These are phyloP conservation scores for Sarcoramphus papa DNA, from an alignment of 2,797 vertebrate genomes.

Conservation along the genomic window DNA sequence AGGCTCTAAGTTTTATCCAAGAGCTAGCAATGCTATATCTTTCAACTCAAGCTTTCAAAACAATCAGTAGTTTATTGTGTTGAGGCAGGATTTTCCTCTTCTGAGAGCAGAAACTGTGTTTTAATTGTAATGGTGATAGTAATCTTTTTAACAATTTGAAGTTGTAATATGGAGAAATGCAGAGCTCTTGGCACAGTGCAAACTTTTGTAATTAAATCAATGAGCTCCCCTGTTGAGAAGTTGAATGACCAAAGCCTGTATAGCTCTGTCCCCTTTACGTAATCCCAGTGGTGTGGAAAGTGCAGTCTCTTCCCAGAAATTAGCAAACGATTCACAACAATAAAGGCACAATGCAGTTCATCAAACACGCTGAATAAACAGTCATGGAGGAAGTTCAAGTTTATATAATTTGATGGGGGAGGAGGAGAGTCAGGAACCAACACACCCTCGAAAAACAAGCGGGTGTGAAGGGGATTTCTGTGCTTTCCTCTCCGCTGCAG, in stretches of 20 bases:
- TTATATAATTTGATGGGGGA: not conserved
- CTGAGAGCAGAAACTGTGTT: not conserved
- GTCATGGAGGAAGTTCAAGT: not conserved
- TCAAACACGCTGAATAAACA: not conserved
- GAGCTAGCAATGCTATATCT: not conserved
- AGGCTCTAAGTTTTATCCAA: not conserved
- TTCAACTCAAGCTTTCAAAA: not conserved
- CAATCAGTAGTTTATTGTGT: not conserved
- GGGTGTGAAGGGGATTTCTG: not conserved
- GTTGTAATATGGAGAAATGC: not conserved
- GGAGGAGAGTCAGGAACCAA: not conserved
- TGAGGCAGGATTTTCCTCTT: not conserved
- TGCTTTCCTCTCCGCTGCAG: not conserved
- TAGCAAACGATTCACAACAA: not conserved
- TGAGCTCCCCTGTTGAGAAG: not conserved
- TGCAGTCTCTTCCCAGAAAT: not conserved
- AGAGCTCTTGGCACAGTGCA: not conserved
- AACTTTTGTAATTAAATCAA: not conserved
- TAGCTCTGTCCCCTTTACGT: not conserved
- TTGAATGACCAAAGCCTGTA: not conserved
- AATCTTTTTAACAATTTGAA: not conserved
- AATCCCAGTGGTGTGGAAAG: not conserved
- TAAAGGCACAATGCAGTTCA: not conserved
- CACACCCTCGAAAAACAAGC: not conserved
- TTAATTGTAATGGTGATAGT: not conserved